These are phyloP conservation scores for Philypnodon macrostomus DNA, from an alignment of 2,797 vertebrate genomes.

Conservation along the genomic window DNA sequence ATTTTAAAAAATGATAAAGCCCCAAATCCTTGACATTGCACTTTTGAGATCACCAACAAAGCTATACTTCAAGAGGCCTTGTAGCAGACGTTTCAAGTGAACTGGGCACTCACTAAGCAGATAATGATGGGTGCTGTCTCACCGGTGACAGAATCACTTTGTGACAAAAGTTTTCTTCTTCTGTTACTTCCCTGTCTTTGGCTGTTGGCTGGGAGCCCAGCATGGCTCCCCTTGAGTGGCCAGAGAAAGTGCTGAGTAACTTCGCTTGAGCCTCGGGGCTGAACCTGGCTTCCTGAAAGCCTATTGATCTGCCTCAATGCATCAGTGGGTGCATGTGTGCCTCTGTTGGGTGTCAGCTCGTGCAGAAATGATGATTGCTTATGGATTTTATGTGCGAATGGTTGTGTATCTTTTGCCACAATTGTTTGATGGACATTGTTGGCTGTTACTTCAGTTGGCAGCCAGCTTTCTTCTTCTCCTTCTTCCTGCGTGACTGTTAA, in stretches of 20 bases:
- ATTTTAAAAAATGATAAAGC: not conserved
- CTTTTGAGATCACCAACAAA: conserved; percentile 15
- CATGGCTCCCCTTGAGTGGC: conserved; percentile 41
- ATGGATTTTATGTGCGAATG: conserved; percentile 29
- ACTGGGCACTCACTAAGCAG: conserved; percentile 29
- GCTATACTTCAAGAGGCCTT: conserved; percentile 25
- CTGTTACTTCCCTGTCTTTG: conserved; percentile 34
- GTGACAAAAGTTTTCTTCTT: conserved; percentile 49
- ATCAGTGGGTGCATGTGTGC: conserved; percentile 23
- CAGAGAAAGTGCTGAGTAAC: conserved; percentile 62
- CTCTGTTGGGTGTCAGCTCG: conserved; percentile 20
- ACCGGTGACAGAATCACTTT: conserved; percentile 39
- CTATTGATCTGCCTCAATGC: conserved; percentile 53
- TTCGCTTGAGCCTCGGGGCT: conserved; percentile 46
- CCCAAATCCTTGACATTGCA: conserved; percentile 1
- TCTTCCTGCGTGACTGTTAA: conserved; percentile 29
- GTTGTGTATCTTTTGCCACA: conserved; percentile 9
- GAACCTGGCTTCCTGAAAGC: conserved; percentile 56
- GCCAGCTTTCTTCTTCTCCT: conserved; percentile 16
- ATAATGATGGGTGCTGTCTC: conserved; percentile 36
- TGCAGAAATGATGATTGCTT: conserved; percentile 37
- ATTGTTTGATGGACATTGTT: conserved; percentile 39
- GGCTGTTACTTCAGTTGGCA: conserved; percentile 36
- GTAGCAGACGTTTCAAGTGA: conserved; percentile 20
- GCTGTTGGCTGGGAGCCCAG: conserved; percentile 41